phyloP scores from a whole-genome alignment of 2,797 vertebrate genomes.

The Crocidura indochinensis region DNA sequence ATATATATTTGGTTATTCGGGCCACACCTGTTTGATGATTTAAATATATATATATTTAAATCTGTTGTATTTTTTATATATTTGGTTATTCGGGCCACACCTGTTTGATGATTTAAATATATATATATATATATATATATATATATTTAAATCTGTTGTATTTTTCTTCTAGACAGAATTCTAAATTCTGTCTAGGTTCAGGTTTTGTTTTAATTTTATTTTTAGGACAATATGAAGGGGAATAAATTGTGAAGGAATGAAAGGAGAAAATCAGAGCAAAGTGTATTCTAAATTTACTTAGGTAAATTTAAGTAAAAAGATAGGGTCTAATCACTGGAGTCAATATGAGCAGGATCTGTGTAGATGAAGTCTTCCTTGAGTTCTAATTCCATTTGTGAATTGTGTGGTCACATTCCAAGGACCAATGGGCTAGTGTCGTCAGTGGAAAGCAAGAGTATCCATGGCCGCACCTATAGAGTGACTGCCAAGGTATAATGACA shows the following conservation, averaged over 20 bases:
- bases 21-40: too few relatives aligned
- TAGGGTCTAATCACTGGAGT: constrained; percentile 46
- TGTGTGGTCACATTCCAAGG: constrained; percentile 66
- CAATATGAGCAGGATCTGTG: constrained; percentile 68
- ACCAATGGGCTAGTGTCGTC: constrained; percentile 41
- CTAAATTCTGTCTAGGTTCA: too few relatives aligned
- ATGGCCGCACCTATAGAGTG: constrained; percentile 56
- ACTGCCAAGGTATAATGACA: constrained; percentile 71
- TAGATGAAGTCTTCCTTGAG: constrained; percentile 71
- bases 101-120: too few relatives aligned
- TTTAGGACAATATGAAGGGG: too few relatives aligned
- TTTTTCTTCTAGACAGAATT: too few relatives aligned
- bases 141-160: too few relatives aligned
- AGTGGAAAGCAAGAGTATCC: constrained; percentile 9
- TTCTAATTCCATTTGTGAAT: constrained; percentile 58
- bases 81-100: too few relatives aligned
- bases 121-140: too few relatives aligned
- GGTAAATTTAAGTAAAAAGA: constrained; percentile 52
- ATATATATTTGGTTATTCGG: too few relatives aligned
- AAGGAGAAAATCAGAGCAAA: not conserved
- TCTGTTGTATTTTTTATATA: too few relatives aligned
- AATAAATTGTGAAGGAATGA: not conserved
- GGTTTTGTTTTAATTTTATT: too few relatives aligned
- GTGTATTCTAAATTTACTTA: constrained; percentile 55
- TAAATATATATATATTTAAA: too few relatives aligned